Percentiles rank a stretch among this genome's conserved stretches.
phyloP scores from a whole-genome alignment of 2,888 invertebrate species.

The Anoplius nigerrimus region DNA sequence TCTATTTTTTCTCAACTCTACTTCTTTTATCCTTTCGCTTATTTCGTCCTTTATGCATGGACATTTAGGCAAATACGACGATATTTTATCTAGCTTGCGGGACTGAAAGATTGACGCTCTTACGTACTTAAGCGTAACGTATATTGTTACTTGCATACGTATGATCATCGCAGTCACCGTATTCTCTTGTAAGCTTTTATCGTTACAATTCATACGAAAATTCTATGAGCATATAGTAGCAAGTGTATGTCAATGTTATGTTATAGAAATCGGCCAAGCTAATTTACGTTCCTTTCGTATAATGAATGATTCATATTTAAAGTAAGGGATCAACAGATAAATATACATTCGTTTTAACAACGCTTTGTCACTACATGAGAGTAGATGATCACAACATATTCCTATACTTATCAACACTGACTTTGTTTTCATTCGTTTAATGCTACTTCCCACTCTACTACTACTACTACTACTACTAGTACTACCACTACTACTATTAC shows the following conservation, averaged over 20 bases:
- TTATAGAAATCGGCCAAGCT: slow-evolving; percentile 46
- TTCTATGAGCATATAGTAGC: slow-evolving; percentile 48
- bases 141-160: slow-evolving; percentile 1
- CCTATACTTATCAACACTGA: too few relatives aligned
- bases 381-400: too few relatives aligned
- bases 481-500: slow-evolving; percentile 32
- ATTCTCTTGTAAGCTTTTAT: slow-evolving; percentile 28
- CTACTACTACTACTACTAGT: slow-evolving; percentile 44
- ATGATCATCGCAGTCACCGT: slow-evolving; percentile 11
- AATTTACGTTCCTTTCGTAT: slow-evolving; percentile 62
- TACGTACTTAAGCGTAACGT: slow-evolving; percentile 62
- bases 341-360: slow-evolving; percentile 36
- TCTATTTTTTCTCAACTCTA: too few relatives aligned
- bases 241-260: slow-evolving; percentile 32
- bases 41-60: too few relatives aligned
- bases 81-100: too few relatives aligned
- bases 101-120: slow-evolving; percentile 59
- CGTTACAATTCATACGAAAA: slow-evolving; percentile 26
- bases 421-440: too few relatives aligned
- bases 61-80: too few relatives aligned
- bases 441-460: slow-evolving; percentile 49
- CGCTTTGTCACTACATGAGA: too few relatives aligned
- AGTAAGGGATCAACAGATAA: slow-evolving; percentile 27
- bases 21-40: too few relatives aligned
- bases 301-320: slow-evolving; percentile 44